Conservation (phyloP, 2,797 vertebrate genomes). For the Serranus cabrilla region DNA sequence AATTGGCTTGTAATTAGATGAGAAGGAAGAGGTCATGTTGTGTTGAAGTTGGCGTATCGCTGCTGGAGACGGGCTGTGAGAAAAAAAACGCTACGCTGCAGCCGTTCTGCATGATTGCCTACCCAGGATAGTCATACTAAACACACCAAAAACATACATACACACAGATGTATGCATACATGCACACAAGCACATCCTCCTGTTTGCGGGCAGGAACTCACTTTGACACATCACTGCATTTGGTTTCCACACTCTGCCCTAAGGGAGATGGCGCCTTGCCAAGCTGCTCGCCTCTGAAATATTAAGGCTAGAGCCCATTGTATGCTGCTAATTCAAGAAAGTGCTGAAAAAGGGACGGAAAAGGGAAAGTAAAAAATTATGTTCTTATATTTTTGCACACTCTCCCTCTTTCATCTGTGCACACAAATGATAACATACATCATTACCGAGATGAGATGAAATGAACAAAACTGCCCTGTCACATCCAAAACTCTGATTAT, state of each 20-base stretch:
- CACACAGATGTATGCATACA: conserved; percentile 1
- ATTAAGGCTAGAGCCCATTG: conserved; percentile 65
- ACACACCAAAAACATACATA: conserved; percentile 28
- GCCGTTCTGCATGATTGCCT: conserved; percentile 54
- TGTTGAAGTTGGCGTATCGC: conserved; percentile 23
- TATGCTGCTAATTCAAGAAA: conserved; percentile 68
- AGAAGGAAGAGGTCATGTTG: conserved; percentile 54
- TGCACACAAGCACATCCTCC: conserved; percentile 20
- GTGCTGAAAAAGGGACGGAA: conserved; percentile 31
- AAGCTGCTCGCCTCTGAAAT: conserved; percentile 71
- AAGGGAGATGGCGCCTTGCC: conserved; percentile 57
- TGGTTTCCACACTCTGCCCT: conserved; percentile 60
- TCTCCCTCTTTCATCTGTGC: conserved; percentile 22
- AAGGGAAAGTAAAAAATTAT: conserved; percentile 15
- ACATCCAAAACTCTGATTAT: conserved; percentile 6
- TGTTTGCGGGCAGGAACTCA: conserved; percentile 45
- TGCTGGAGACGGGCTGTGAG: conserved; percentile 48
- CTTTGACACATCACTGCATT: conserved; percentile 68
- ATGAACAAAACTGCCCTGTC: conserved; percentile 18
- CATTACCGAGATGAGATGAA: conserved; percentile 14
- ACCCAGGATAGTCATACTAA: conserved; percentile 27
- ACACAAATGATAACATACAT: conserved; percentile 2
- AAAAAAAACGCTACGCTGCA: conserved; percentile 22
- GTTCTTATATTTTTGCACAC: not conserved
- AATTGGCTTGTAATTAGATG: conserved; percentile 74